Conservation (phyloP, 37 sponge, comb jelly and placozoan species). For the Hormiphora californensis region DNA sequence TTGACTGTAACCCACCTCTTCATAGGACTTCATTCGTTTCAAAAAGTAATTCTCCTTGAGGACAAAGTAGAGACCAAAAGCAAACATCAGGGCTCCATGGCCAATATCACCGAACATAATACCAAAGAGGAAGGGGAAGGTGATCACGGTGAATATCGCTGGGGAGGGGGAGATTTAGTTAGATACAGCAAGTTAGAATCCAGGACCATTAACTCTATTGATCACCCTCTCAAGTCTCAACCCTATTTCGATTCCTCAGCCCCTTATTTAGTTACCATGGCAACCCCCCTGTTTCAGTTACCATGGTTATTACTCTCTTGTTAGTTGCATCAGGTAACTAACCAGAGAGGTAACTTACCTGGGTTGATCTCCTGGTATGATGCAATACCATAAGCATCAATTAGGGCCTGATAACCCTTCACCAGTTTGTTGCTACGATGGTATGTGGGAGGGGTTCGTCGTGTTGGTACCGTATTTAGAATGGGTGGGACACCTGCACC, state of each 20-base stretch:
- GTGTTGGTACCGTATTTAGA: slow-evolving; percentile 73
- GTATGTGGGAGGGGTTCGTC: slow-evolving; percentile 82
- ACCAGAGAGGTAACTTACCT: too few species aligned
- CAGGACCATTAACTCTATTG: too few species aligned
- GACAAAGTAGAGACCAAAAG: slow-evolving; percentile 75
- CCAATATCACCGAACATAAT: slow-evolving; percentile 99
- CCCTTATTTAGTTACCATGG: too few species aligned
- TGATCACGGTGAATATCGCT: slow-evolving; percentile 90
- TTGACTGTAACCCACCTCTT: slow-evolving; percentile 67
- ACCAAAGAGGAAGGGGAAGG: slow-evolving; percentile 98
- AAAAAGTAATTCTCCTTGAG: slow-evolving; percentile 75
- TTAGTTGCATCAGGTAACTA: not conserved
- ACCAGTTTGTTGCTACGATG: slow-evolving; percentile 89
- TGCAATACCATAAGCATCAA: slow-evolving; percentile 93
- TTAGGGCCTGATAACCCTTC: slow-evolving; percentile 84
- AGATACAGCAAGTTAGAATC: too few species aligned
- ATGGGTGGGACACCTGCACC: slow-evolving; percentile 81
- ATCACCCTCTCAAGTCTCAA: too few species aligned
- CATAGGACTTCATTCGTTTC: slow-evolving; percentile 56
- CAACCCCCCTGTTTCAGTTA: too few species aligned
- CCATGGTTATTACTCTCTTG: not conserved
- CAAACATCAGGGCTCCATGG: slow-evolving; percentile 82
- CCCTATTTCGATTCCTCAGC: too few species aligned
- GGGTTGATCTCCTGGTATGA: slow-evolving; percentile 92
- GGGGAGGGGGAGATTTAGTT: not conserved